Evolutionary conservation across 2,113 vertebrate species (phyloP), one percentile per base, ranked within the genome.

Genomic region (Cnemophilus loriae): DNA sequence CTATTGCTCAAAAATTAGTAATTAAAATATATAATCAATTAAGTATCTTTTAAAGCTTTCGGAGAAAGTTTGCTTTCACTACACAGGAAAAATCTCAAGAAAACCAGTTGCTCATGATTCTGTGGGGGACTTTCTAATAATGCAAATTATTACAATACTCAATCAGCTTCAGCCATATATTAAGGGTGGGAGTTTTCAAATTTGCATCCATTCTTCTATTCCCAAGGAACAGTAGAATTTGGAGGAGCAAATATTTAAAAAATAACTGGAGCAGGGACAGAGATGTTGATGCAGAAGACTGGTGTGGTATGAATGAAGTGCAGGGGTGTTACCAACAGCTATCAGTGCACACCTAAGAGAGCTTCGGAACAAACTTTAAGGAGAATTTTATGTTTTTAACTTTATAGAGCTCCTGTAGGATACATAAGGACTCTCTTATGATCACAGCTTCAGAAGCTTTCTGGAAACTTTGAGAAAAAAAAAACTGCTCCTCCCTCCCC

Each of bases 31-130:
- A 39, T 4, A 16, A 71, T 55, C 41, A 61, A 61, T 61, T 42
- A 65, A 80, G 17, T 22, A 41, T 22, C 17, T 68, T 93, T 64
- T 67, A 90, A 91, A 93, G 75, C 71, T 88, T 91, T 84, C 55
- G 59, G 33, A 63, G 23, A 22, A 78, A 53, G 53, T 60, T 57
- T 90, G 47, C 21, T 75, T 88, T 74, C 52, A 15, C 56, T 56
- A 94, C 33, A 53, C 3, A 81, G 28, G 73, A 63, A 82, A 67
- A 84, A 33, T 15, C 41, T 61, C 37, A 47, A 59, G 52, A 82
- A 81, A 88, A 79, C 2, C 33, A 55, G 55, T 2, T 44, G 27
- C 19, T 21, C 7, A 64, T 88, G 55, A 68, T 46, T 74, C 42
- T 37, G 5, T 3, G 47, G 13, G 52, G 3, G 19, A 17, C 20